Evolutionary conservation across 2,797 vertebrate genomes (phyloP).

Genomic region (Scolopax bukidnonensis): DNA sequence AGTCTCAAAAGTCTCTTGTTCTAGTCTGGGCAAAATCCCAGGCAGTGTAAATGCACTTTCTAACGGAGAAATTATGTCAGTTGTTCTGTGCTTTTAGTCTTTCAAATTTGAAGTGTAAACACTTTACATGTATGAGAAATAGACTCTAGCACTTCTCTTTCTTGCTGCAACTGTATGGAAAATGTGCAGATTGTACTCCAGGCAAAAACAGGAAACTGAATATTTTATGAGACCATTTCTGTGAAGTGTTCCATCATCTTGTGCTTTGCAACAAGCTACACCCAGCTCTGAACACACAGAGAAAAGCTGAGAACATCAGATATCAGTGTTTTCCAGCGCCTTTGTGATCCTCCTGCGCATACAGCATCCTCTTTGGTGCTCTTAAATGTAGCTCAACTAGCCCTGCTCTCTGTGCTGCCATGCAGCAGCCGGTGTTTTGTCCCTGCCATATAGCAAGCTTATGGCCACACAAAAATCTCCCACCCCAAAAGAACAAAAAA

Average conservation of each 20-base stretch:
- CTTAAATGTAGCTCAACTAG: accelerated
- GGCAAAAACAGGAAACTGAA: not conserved
- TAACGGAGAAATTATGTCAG: not conserved
- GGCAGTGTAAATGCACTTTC: not conserved
- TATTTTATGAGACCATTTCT: not conserved
- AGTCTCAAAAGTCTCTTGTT: not conserved
- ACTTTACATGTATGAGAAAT: not conserved
- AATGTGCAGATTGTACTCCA: not conserved
- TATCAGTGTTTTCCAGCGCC: not conserved
- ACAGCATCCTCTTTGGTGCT: not conserved
- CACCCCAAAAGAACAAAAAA: not conserved
- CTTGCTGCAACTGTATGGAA: not conserved
- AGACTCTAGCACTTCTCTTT: not conserved
- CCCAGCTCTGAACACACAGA: not conserved
- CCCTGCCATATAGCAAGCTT: not conserved
- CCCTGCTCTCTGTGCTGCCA: not conserved
- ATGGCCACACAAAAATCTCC: not conserved
- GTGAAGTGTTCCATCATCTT: not conserved
- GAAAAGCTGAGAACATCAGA: not conserved
- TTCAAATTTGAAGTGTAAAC: not conserved
- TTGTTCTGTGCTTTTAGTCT: not conserved
- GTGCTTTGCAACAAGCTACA: not conserved
- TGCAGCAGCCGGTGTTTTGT: not conserved
- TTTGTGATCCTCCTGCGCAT: not conserved
- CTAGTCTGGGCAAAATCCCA: not conserved